Evolutionary conservation across 2,113 vertebrate species (phyloP).

Genomic region (Leptosomus discolor): DNA sequence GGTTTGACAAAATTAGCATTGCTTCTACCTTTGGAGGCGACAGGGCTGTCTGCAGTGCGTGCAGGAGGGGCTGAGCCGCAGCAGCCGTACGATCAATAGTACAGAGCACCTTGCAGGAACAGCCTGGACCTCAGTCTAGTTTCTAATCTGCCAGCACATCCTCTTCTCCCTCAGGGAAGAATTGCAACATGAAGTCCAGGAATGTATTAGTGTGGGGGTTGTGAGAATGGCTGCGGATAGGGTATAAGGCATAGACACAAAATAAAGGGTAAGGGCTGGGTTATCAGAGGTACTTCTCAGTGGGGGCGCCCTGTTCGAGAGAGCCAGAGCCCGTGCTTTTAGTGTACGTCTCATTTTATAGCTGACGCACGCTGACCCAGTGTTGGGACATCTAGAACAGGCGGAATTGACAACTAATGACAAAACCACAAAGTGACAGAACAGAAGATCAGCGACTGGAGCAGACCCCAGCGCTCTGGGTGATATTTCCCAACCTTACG

Average conservation of each 20-base stretch:
- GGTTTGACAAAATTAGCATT: slow-evolving; percentile 4
- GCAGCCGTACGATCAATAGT: background rate
- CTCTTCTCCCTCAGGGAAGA: background rate
- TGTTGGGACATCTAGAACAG: background rate
- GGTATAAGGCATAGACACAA: background rate
- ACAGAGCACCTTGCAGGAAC: background rate
- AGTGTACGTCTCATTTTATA: background rate
- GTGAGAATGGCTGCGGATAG: background rate
- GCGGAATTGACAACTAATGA: background rate
- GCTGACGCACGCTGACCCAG: background rate
- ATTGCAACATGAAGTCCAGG: background rate
- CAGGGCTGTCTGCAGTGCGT: background rate
- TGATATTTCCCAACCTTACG: background rate
- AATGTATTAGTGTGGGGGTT: background rate
- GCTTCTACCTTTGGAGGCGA: background rate
- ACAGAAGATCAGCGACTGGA: background rate
- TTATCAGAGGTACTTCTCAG: background rate
- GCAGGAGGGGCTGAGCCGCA: background rate
- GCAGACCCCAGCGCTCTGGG: background rate
- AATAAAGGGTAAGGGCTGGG: background rate
- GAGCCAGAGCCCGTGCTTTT: background rate
- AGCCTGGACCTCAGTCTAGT: background rate
- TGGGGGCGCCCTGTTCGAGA: background rate
- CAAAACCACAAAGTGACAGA: background rate
- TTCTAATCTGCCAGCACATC: background rate